phyloP scores from a whole-genome alignment of 2,797 vertebrate species.

The Chlorospingus semifuscus region DNA sequence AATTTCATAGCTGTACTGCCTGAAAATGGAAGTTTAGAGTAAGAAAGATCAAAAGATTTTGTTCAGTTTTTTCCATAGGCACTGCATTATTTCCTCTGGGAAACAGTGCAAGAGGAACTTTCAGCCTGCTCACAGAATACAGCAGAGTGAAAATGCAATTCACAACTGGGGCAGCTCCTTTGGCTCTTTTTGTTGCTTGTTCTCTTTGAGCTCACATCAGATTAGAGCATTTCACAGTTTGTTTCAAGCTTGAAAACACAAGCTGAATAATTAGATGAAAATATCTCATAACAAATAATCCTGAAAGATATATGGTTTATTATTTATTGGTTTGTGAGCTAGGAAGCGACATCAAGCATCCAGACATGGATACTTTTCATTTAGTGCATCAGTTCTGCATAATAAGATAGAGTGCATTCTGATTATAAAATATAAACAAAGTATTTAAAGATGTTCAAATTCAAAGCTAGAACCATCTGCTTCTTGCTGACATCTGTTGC shows the following conservation, averaged over 20 bases:
- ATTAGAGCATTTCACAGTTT: background rate
- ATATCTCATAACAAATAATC: constrained; percentile 8
- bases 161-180: background rate
- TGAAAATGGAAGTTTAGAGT: constrained; percentile 10
- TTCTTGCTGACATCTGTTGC: constrained; percentile 53
- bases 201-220: background rate
- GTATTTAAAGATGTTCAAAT: constrained; percentile 52
- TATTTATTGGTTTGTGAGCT: constrained; percentile 20
- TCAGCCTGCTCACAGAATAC: background rate
- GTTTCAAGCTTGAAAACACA: constrained; percentile 60
- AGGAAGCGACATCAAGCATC: constrained; percentile 20
- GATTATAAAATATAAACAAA: constrained; percentile 15
- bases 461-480: constrained; percentile 41
- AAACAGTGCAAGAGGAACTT: background rate
- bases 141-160: background rate
- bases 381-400: background rate
- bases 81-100: constrained; percentile 9
- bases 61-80: background rate
- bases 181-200: background rate
- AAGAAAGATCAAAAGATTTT: constrained; percentile 12
- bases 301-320: background rate
- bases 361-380: constrained; percentile 22
- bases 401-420: constrained; percentile 11
- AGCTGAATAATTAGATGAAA: constrained; percentile 46
- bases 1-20: background rate